Base-by-base conservation (phyloP, 2,888 invertebrate genomes). In the Himalopsyche japonica region DNA sequence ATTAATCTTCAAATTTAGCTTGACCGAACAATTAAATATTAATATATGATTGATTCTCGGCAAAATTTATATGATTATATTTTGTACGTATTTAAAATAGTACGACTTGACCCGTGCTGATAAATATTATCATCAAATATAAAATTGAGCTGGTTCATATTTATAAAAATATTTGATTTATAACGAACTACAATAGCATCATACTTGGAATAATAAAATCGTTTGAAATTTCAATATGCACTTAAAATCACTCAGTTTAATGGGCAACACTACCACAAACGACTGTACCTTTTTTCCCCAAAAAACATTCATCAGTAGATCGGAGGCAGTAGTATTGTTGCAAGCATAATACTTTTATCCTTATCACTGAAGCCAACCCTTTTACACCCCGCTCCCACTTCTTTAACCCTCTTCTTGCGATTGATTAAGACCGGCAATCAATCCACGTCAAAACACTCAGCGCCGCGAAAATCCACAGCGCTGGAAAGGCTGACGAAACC, bases 351-450 rank as follows among this genome's bases (percentile, higher is more conserved):
- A 70, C 70, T 70, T 70, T 70, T 70, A 70, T 70, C 70, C 70
- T 70, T 70, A 70, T 70, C 70, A 70, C 70, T 70, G 70, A 15
- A 70, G 70, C 49, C 30, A 79, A 79, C 49, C 48, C 34, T 80
- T 80, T 49, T 64, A 15, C 70, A 70, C 24, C 34, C 27, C 70
- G 30, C 27, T 81, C 47, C 70, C 84, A 18, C 24, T 43, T 77
- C 80, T 48, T 24, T 76, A 18, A 27, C 27, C 81, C 76, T 37
- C 76, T 24, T 57, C 49, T 57, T 34, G 24, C 79, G 78, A 84
- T 84, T 85, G 85, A 82, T 85, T 85, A 85, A 82, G 76, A 43
- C 82, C 70, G 37, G 47, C 80, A 79, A 85, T 85, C 85, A 82
- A 85, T 85, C 85, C 82, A 37, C 82, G 82, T 85, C 85, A 82